Evolutionary conservation across 2,113 vertebrate species (phyloP), one percentile per base, ranked within the genome.

Genomic region (Chlamydotis undulata): DNA sequence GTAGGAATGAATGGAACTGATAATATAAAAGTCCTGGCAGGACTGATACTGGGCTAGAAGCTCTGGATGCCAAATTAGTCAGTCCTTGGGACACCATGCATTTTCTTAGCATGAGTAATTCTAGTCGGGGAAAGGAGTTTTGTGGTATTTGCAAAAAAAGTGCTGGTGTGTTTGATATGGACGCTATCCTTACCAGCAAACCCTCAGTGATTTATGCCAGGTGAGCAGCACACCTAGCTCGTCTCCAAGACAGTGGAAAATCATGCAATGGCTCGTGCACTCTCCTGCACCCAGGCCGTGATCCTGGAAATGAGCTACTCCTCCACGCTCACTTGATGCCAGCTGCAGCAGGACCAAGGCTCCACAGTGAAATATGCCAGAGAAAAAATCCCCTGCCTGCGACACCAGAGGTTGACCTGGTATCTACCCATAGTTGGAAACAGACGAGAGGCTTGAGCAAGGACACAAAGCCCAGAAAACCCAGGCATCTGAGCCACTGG

Each of bases 51-150:
- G 91, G 88, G 76, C 52, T 68, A 89, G 75, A 86, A 95, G 79
- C 50, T 90, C 39, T 47, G 89, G 79, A 59, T 83, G 90, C 88
- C 96, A 95, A 97, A 94, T 92, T 80, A 71, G 50, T 89, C 87
- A 81, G 29, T 64, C 93, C 60, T 73, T 55, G 55, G 65, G 50
- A 82, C 50, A 92, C 79, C 86, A 87, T 45, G 53, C 82, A 83
- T 93, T 97, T 84, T 92, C 92, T 95, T 94, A 96, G 83, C 94
- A 9, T 70, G 87, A 95, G 76, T 89, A 96, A 97, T 96, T 96
- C 96, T 74, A 95, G 83, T 9, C 41, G 87, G 73, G 93, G 29
- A 94, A 96, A 95, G 84, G 39, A 94, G 90, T 95, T 97, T 47
- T 75, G 55, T 2, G 4, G 47, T 63, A 61, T 43, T 95, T 86